Evolutionary conservation across 2,113 vertebrate species (phyloP).

Genomic region (Onychostoma macrolepis): DNA sequence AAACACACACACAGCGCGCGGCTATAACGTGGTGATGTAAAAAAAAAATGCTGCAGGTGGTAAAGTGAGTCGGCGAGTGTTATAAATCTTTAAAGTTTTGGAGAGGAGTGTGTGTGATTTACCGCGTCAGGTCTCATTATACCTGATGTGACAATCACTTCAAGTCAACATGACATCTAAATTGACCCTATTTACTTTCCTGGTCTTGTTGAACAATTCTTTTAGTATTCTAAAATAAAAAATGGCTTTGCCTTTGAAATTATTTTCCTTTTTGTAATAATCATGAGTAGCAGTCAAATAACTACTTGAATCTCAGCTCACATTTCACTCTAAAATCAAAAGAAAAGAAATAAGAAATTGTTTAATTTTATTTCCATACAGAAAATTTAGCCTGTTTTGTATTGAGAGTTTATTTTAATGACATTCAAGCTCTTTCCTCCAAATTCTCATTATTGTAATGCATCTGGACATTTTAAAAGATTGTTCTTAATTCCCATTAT

Average conservation of each 20-base stretch:
- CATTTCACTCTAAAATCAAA: neutral
- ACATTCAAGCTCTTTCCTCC: neutral
- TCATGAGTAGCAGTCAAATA: neutral
- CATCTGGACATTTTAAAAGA: neutral
- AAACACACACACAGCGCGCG: neutral
- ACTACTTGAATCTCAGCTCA: neutral
- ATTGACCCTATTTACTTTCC: neutral
- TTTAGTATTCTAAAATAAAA: neutral
- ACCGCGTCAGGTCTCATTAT: neutral
- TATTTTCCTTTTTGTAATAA: neutral
- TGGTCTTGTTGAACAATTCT: neutral
- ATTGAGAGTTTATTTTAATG: neutral
- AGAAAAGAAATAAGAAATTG: neutral
- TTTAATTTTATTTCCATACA: neutral
- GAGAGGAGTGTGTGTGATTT: conserved; percentile 16
- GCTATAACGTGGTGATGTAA: neutral
- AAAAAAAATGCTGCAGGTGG: conserved; percentile 18
- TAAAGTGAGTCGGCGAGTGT: neutral
- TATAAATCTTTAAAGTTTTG: conserved; percentile 51
- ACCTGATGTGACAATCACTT: conserved; percentile 10
- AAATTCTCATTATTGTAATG: neutral
- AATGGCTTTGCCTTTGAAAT: neutral
- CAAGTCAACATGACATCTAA: neutral
- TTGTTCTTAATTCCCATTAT: neutral
- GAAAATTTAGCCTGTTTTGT: neutral